Conservation (phyloP, 1,140 invertebrate genomes). For the Stenopsyche tienmushanensis region DNA sequence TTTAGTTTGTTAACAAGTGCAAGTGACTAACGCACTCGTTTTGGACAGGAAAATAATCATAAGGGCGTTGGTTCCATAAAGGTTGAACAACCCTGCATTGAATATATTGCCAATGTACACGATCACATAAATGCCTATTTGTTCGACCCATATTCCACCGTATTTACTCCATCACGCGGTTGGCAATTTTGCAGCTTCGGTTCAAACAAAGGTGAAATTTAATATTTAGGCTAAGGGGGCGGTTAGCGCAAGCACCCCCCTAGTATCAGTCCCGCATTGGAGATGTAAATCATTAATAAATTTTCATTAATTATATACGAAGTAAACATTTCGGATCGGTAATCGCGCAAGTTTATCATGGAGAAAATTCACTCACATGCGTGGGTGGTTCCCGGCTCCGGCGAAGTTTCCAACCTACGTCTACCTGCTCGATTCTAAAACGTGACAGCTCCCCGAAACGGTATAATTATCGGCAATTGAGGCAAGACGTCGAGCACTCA, state of each 20-base stretch:
- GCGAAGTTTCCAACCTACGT: neutral
- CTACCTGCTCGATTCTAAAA: neutral
- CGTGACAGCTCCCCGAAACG: neutral
- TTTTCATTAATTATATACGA: neutral
- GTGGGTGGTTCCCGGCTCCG: neutral
- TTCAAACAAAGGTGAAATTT: neutral
- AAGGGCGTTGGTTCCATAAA: neutral
- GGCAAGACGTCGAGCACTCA: neutral
- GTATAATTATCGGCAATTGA: slow-evolving; percentile 4
- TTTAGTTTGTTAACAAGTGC: too few relatives aligned
- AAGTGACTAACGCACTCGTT: too few relatives aligned
- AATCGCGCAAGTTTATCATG: too few relatives aligned
- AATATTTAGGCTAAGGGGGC: neutral
- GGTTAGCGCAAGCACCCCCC: too few relatives aligned
- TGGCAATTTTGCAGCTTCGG: too few relatives aligned
- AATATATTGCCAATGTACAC: neutral
- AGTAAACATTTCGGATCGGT: neutral
- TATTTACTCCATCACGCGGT: too few relatives aligned
- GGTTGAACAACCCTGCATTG: neutral
- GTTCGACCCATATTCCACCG: too few relatives aligned
- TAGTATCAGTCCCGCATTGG: neutral
- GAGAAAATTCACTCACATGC: neutral
- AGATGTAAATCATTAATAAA: neutral
- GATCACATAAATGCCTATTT: neutral
- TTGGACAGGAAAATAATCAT: too few relatives aligned